These are phyloP conservation scores for Rhagoletis pomonella DNA, from an alignment of 1,140 invertebrate genomes.

Conservation along the genomic window DNA sequence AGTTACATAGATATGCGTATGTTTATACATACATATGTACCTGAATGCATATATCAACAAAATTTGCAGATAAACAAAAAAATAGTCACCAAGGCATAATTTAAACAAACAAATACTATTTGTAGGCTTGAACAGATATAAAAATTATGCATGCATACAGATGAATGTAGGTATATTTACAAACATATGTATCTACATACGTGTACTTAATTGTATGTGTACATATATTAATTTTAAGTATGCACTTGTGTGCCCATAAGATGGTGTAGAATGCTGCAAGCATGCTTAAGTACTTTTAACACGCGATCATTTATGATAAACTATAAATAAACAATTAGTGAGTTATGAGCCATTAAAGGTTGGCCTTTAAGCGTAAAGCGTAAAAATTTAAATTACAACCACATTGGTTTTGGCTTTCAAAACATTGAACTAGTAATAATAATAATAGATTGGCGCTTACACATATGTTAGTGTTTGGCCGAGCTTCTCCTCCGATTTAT, in stretches of 20 bases:
- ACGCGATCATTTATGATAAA: conserved; percentile 5
- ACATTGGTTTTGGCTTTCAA: neutral
- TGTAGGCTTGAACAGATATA: conserved; percentile 1
- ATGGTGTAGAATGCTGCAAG: neutral
- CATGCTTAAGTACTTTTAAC: neutral
- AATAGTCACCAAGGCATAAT: neutral
- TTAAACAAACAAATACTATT: neutral
- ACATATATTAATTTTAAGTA: no score
- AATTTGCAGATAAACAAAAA: neutral
- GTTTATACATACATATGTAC: no score
- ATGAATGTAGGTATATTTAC: no score
- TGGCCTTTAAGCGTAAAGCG: neutral
- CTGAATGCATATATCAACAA: neutral
- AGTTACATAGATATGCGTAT: no score
- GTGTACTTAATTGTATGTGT: neutral
- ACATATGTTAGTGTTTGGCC: no score
- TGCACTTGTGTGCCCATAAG: no score
- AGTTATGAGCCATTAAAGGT: conserved; percentile 47
- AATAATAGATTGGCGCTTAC: no score
- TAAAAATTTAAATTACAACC: neutral
- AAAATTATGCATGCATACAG: no score
- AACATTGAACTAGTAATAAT: no score
- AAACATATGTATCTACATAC: neutral
- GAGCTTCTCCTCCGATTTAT: no score
- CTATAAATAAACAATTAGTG: conserved; percentile 41